Evolutionary conservation across 2,797 vertebrate genomes (phyloP).

Genomic region (Pogoniulus pusillus): DNA sequence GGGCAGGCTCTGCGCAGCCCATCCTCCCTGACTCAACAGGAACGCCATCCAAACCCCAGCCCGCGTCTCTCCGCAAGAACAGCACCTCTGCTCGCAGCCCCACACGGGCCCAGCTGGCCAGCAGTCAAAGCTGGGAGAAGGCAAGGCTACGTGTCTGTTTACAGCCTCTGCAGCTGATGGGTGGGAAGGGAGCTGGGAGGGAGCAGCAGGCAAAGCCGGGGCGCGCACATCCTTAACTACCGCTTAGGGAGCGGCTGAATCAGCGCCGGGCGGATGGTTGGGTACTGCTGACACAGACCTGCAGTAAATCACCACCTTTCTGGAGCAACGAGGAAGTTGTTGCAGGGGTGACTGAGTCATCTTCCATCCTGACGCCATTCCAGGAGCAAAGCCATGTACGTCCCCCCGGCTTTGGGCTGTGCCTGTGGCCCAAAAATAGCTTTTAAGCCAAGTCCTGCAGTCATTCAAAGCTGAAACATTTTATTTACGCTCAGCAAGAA

Average conservation of each 20-base stretch:
- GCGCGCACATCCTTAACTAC: neutral
- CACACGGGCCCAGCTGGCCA: neutral
- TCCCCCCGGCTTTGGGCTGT: neutral
- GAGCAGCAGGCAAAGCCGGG: neutral
- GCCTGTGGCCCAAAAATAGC: constrained; percentile 1
- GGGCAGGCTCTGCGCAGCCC: neutral
- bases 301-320: constrained; percentile 16
- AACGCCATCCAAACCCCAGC: accelerated
- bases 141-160: neutral
- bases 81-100: neutral
- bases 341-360: constrained; percentile 47
- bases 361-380: constrained; percentile 11
- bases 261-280: neutral
- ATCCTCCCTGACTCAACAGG: neutral
- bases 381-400: neutral
- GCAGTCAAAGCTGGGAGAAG: neutral
- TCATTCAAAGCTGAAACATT: neutral
- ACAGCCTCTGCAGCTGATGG: neutral
- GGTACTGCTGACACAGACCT: constrained; percentile 33
- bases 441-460: constrained; percentile 34
- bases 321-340: constrained; percentile 10
- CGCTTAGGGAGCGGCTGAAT: neutral
- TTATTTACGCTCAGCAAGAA: constrained; percentile 37
- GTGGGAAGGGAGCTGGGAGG: constrained; percentile 1
- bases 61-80: neutral